Conservation (phyloP, 1,140 invertebrate species). For the Nylanderia fulva region DNA sequence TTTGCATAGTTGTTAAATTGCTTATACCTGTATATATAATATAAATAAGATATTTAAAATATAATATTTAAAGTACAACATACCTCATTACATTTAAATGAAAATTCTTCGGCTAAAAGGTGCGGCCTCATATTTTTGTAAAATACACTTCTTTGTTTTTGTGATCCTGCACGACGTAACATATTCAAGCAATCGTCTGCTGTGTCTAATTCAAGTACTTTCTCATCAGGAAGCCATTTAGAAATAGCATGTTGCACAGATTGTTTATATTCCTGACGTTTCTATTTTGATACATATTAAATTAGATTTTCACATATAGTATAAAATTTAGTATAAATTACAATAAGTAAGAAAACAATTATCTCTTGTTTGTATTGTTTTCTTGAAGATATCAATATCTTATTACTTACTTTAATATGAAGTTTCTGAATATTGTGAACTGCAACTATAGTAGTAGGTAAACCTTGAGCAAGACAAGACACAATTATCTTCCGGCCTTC, state of each 20-base stretch:
- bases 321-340: neutral
- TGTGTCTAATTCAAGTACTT: constrained; percentile 92
- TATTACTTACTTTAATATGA: constrained; percentile 82
- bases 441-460: constrained; percentile 92
- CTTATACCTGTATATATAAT: neutral
- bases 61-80: constrained; percentile 21
- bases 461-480: constrained; percentile 92
- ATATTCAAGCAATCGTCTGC: constrained; percentile 92
- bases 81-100: constrained; percentile 84
- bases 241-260: constrained; percentile 91
- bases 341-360: constrained; percentile 45
- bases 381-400: neutral
- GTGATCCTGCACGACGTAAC: constrained; percentile 92
- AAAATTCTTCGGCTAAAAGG: constrained; percentile 92
- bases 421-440: constrained; percentile 92
- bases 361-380: constrained; percentile 37
- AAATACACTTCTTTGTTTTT: constrained; percentile 91
- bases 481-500: constrained; percentile 92
- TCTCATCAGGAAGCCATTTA: constrained; percentile 94
- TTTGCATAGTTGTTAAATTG: constrained; percentile 24
- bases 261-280: constrained; percentile 91
- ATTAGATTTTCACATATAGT: neutral
- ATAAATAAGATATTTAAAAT: constrained; percentile 26
- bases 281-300: constrained; percentile 79
- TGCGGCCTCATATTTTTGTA: constrained; percentile 93